A percentile compares a stretch with the other conserved stretches of the same genome.
Evolutionary conservation across 2,888 invertebrate genomes (phyloP).

Genomic region (Psylliodes chrysocephalus): DNA sequence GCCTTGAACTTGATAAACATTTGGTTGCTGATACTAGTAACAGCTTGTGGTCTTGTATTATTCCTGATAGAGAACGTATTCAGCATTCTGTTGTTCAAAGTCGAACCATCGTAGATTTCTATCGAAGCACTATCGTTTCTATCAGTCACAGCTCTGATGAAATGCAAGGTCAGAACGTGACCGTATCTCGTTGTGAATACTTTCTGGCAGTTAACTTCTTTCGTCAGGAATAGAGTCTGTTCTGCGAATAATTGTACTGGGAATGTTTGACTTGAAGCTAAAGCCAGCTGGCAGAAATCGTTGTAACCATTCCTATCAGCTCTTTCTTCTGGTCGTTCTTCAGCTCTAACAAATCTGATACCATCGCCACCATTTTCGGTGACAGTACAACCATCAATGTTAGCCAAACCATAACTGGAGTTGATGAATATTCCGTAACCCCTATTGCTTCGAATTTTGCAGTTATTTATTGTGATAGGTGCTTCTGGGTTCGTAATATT

Average conservation of each 20-base stretch:
- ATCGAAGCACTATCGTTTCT: conserved; percentile 79
- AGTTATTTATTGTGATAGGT: conserved; percentile 83
- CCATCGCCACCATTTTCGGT: conserved; percentile 92
- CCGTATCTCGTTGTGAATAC: conserved; percentile 81
- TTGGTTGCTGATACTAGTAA: conserved; percentile 83
- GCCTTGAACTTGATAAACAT: conserved; percentile 84
- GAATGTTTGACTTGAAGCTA: conserved; percentile 84
- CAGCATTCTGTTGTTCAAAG: conserved; percentile 75
- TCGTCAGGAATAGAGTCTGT: conserved; percentile 79
- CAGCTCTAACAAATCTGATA: conserved; percentile 85
- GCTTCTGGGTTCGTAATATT: conserved; percentile 87
- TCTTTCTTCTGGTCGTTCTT: conserved; percentile 79
- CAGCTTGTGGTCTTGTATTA: conserved; percentile 87
- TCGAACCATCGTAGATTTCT: conserved; percentile 82
- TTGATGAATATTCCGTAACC: conserved; percentile 92
- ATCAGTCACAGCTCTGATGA: conserved; percentile 83
- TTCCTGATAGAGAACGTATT: conserved; percentile 81
- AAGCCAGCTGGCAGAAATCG: conserved; percentile 85
- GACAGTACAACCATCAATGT: conserved; percentile 81
- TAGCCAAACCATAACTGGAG: conserved; percentile 84
- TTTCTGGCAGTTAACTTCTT: conserved; percentile 80
- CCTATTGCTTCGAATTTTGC: conserved; percentile 84
- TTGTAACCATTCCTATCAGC: conserved; percentile 80
- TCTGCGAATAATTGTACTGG: conserved; percentile 85
- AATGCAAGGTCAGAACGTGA: conserved; percentile 86